phyloP scores from a whole-genome alignment of 1,140 invertebrate genomes.

The Anadara kagoshimensis region DNA sequence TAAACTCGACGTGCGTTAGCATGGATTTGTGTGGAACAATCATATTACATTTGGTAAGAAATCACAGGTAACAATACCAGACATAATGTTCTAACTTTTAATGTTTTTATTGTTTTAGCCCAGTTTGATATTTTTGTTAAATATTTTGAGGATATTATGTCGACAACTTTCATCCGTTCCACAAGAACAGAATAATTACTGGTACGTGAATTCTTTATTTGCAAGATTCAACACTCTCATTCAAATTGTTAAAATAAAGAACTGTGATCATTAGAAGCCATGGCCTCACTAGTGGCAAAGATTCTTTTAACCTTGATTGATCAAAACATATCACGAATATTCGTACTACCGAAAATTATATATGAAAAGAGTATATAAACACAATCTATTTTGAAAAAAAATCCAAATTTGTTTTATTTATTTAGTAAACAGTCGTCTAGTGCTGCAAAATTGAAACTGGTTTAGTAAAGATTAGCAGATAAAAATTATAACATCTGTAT shows the following conservation, averaged over 20 bases:
- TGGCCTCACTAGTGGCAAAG: neutral
- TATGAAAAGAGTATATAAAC: neutral
- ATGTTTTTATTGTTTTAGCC: slow-evolving; percentile 64
- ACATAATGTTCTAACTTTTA: too few species aligned
- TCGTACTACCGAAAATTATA: neutral
- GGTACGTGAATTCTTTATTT: slow-evolving; percentile 24
- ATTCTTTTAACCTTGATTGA: neutral
- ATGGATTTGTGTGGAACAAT: too few species aligned
- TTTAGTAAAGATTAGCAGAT: too few species aligned
- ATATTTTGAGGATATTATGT: slow-evolving; percentile 76
- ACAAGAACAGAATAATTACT: slow-evolving; percentile 71
- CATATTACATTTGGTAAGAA: too few species aligned
- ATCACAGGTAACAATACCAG: too few species aligned
- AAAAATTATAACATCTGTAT: too few species aligned
- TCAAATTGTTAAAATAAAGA: neutral
- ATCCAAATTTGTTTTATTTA: too few species aligned
- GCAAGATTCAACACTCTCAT: neutral
- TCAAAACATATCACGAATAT: neutral
- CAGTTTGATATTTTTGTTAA: slow-evolving; percentile 75
- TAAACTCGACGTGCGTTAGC: too few species aligned
- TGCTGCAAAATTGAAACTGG: too few species aligned
- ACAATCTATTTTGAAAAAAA: too few species aligned
- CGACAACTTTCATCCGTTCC: slow-evolving; percentile 74
- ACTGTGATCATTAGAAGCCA: neutral
- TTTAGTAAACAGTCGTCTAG: too few species aligned